Base-by-base conservation (phyloP, 2,113 vertebrate genomes). In the Rhadina sibilatrix region DNA sequence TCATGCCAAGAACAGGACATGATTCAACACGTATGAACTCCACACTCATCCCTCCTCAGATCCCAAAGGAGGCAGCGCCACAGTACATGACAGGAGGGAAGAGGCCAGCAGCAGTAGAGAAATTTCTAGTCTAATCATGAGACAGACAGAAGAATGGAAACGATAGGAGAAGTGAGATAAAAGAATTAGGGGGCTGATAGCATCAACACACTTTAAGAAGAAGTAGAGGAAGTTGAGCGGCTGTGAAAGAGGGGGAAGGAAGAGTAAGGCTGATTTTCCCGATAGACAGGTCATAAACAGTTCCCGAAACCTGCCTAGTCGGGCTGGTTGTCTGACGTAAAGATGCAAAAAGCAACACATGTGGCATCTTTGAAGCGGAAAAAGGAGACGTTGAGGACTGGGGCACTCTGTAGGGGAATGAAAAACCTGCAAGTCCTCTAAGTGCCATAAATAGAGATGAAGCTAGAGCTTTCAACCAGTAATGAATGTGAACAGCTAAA, bases 261-360 rank as follows among this genome's bases (percentile, higher is more conserved):
- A 96, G 52, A 92, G 25, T 56, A 71, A 86, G 46, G 68, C 65
- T 96, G 96, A 95, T 97, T 92, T 96, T 96, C 93, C 88, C 2
- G 76, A 96, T 91, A 96, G 85, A 60, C 86, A 92, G 83, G 85
- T 93, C 83, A 93, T 19, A 66, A 95, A 75, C 65, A 83, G 93
- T 96, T 96, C 90, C 86, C 2, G 3, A 96, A 94, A 96, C 42
- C 77, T 78, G 77, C 46, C 86, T 40, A 63, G 82, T 69, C 0
- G 17, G 49, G 72, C 80, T 89, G 80, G 40, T 11, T 76, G 64
- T 89, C 86, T 16, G 9, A 89, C 4, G 6, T 30, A 83, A 81
- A 93, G 88, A 92, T 68, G 76, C 52, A 90, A 89, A 94, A 66
- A 79, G 38, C 33, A 65, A 78, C 23, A 49, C 33, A 76, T 11